These are phyloP conservation scores for Periophthalmus magnuspinnatus DNA, from an alignment of 2,797 vertebrate genomes.

Conservation along the genomic window DNA sequence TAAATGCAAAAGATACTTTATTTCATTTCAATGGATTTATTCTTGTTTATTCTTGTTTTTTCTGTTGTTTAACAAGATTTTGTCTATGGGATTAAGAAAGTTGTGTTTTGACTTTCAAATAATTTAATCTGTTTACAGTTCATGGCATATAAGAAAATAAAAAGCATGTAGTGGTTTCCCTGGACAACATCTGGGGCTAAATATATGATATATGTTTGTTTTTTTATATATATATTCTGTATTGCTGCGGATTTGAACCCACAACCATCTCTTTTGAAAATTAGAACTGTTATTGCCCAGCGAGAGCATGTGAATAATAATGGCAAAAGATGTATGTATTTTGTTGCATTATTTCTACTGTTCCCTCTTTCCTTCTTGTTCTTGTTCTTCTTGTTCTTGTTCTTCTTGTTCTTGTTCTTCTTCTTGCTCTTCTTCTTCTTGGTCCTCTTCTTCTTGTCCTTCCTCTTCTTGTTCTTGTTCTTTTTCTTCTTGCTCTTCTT, in stretches of 20 bases:
- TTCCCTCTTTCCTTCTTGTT: not conserved
- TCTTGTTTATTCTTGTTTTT: not conserved
- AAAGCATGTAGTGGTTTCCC: not conserved
- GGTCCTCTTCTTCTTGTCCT: too few species aligned
- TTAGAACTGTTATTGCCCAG: not conserved
- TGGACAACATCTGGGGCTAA: not conserved
- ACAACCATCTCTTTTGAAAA: too few species aligned
- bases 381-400: too few species aligned
- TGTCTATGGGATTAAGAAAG: not conserved
- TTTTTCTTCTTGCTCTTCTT: too few species aligned
- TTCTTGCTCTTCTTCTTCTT: too few species aligned
- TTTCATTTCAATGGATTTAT: not conserved
- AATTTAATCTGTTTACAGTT: constrained; percentile 7
- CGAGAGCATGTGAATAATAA: not conserved
- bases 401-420: too few species aligned
- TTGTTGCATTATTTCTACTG: constrained; percentile 15
- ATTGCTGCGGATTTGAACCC: too few species aligned
- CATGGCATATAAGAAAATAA: not conserved
- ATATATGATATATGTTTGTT: too few species aligned
- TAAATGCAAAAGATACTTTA: not conserved
- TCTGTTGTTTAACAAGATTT: not conserved
- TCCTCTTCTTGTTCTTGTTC: too few species aligned
- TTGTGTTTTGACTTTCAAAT: constrained; percentile 7
- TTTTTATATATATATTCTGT: too few species aligned
- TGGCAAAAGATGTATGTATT: constrained; percentile 5